These are phyloP conservation scores for Omphaloscelis lunosa DNA, from an alignment of 2,888 invertebrate species.

Conservation along the genomic window DNA sequence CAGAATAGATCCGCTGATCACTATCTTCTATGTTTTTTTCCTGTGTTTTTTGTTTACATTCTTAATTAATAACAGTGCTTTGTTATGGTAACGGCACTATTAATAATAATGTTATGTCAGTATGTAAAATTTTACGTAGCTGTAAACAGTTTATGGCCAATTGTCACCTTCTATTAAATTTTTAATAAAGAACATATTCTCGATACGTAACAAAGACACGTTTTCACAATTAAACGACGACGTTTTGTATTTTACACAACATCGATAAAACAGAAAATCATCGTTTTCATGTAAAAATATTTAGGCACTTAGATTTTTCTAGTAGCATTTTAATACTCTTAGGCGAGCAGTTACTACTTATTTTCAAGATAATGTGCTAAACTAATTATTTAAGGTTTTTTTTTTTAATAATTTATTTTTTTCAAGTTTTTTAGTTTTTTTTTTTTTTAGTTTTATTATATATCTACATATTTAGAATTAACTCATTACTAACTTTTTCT, in stretches of 20 bases:
- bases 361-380: too few relatives aligned
- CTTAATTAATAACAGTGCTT: conserved; percentile 4
- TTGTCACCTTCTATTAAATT: conserved; percentile 22
- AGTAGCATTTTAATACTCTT: too few relatives aligned
- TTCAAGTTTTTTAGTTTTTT: too few relatives aligned
- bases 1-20: too few relatives aligned
- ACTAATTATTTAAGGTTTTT: not conserved
- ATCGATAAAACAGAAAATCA: not conserved
- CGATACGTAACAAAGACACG: conserved; percentile 24
- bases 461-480: too few relatives aligned
- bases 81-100: conserved; percentile 10
- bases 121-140: conserved; percentile 12
- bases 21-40: not conserved
- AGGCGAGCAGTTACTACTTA: too few relatives aligned
- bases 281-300: not conserved
- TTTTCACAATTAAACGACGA: conserved; percentile 22
- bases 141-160: conserved; percentile 28
- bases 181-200: conserved; percentile 18
- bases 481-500: too few relatives aligned
- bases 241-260: not conserved
- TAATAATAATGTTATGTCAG: conserved; percentile 3
- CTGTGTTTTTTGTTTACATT: not conserved
- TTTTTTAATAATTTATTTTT: too few relatives aligned
- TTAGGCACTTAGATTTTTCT: too few relatives aligned
- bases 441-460: too few relatives aligned